Evolutionary conservation across 2,888 invertebrate species (phyloP).

Genomic region (Pristionchus mayeri): DNA sequence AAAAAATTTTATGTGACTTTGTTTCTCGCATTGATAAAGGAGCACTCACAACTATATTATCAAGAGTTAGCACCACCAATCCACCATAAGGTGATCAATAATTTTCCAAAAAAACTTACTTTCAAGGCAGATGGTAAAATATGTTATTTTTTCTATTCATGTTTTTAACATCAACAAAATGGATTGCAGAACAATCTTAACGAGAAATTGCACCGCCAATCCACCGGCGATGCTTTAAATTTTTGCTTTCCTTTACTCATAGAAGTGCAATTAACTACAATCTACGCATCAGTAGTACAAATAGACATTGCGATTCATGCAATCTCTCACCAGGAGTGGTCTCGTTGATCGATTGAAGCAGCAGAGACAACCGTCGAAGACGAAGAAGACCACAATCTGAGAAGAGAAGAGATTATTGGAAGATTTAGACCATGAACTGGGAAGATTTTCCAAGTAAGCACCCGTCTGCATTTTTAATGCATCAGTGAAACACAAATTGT

Average conservation of each 20-base stretch:
- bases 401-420: too few species aligned
- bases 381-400: slow-evolving; percentile 41
- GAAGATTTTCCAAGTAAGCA: too few species aligned
- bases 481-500: too few species aligned
- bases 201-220: neutral
- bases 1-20: too few species aligned
- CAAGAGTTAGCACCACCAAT: too few species aligned
- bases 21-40: too few species aligned
- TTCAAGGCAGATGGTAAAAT: neutral
- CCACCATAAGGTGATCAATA: too few species aligned
- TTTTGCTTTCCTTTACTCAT: neutral
- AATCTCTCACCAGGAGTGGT: too few species aligned
- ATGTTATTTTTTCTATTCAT: too few species aligned
- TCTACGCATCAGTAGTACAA: neutral
- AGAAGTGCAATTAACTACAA: neutral
- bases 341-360: neutral
- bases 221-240: neutral
- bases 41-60: neutral
- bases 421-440: neutral
- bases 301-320: too few species aligned
- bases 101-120: too few species aligned
- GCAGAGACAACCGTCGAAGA: slow-evolving; percentile 43
- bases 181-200: neutral
- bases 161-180: neutral
- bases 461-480: too few species aligned